phyloP scores from a whole-genome alignment of 2,797 vertebrate species.

The Champsocephalus esox region DNA sequence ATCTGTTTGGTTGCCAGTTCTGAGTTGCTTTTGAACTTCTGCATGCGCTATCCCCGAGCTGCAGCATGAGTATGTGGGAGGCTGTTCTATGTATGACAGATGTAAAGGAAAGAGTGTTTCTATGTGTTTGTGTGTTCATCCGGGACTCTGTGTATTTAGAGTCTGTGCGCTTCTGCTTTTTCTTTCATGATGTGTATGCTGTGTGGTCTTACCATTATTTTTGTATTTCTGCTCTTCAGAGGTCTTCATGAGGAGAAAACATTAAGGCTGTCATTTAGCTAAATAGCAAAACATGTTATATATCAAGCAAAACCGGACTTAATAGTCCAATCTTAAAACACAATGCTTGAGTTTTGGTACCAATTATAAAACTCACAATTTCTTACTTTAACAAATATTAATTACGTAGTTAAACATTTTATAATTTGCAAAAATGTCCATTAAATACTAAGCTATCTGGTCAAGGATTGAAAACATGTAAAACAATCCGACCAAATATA shows the following conservation, averaged over 20 bases:
- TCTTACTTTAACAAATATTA: neutral
- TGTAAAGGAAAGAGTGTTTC: slow-evolving; percentile 14
- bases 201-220: neutral
- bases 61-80: slow-evolving; percentile 17
- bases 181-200: slow-evolving; percentile 1
- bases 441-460: no score
- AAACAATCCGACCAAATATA: no score
- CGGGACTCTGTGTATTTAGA: slow-evolving; percentile 30
- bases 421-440: no score
- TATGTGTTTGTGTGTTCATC: slow-evolving; percentile 7
- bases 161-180: slow-evolving; percentile 13
- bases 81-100: slow-evolving; percentile 24
- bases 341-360: no score
- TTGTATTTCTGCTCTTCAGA: neutral
- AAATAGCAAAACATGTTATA: neutral
- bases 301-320: neutral
- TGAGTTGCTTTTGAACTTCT: slow-evolving; percentile 1
- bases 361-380: neutral
- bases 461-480: no score
- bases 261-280: neutral
- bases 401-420: no score
- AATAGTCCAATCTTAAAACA: neutral
- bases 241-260: neutral
- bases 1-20: slow-evolving; percentile 6
- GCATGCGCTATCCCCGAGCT: slow-evolving; percentile 8